Conservation (phyloP, 1,140 invertebrate species). For the Augochlora pura region DNA sequence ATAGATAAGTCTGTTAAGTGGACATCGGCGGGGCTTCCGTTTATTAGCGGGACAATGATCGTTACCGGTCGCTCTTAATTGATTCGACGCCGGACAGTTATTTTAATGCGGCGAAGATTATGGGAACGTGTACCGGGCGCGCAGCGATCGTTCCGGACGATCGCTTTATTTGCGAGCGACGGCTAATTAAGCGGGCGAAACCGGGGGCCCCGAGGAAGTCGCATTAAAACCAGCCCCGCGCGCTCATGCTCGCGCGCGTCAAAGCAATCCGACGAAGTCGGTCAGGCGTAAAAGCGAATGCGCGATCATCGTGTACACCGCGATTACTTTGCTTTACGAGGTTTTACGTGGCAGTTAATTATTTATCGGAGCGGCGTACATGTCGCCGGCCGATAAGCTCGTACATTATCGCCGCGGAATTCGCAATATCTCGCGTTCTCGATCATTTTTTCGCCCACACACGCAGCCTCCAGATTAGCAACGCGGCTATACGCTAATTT, state of each 20-base stretch:
- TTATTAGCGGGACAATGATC: not conserved
- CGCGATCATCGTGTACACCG: constrained; percentile 15
- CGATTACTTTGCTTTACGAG: constrained; percentile 38
- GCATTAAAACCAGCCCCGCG: not conserved
- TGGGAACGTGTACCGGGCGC: not conserved
- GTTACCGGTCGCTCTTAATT: not conserved
- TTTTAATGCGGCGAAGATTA: not conserved
- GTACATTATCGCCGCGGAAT: constrained; percentile 23
- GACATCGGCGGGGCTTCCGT: not conserved
- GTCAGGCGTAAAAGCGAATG: constrained; percentile 38
- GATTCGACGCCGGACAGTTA: not conserved
- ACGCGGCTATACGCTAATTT: constrained; percentile 16
- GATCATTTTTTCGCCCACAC: constrained; percentile 17
- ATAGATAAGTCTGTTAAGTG: not conserved
- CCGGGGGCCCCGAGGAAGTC: not conserved
- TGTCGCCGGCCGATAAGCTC: constrained; percentile 32
- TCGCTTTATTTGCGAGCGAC: not conserved
- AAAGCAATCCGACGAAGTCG: constrained; percentile 14
- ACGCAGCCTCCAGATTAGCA: not conserved
- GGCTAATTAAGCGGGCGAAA: constrained; percentile 38
- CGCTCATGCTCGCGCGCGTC: not conserved
- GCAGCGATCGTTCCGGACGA: not conserved
- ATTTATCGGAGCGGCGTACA: constrained; percentile 23
- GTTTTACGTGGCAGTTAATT: constrained; percentile 37
- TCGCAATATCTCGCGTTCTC: constrained; percentile 29